Evolutionary conservation across 2,888 invertebrate species (phyloP).

Genomic region (Lysandra coridon): DNA sequence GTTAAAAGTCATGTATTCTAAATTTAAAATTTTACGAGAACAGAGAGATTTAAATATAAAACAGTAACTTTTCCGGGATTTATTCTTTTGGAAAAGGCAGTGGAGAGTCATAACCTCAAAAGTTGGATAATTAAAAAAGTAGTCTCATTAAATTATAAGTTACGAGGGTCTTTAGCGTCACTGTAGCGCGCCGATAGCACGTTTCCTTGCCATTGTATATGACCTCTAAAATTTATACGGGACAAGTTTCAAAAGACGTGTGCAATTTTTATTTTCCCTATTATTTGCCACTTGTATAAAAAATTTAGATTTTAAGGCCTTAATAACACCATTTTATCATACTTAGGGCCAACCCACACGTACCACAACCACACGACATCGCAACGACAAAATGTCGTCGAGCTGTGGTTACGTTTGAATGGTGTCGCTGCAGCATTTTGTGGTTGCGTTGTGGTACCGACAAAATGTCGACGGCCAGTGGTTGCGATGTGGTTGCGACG

Average conservation of each 20-base stretch:
- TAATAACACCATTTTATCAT: no score
- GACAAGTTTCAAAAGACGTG: neutral
- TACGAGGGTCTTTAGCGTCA: constrained; percentile 11
- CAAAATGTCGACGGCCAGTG: no score
- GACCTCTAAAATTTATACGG: neutral
- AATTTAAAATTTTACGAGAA: neutral
- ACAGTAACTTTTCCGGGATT: neutral
- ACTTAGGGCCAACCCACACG: no score
- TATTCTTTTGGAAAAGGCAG: neutral
- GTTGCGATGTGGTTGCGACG: no score
- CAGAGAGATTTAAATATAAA: neutral
- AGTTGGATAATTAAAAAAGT: constrained; percentile 20
- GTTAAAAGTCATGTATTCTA: neutral
- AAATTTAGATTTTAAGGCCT: neutral
- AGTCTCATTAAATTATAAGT: constrained; percentile 6
- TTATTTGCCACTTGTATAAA: neutral
- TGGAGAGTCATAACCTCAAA: neutral
- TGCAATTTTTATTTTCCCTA: neutral
- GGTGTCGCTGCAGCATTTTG: no score
- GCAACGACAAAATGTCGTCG: no score
- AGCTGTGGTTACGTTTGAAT: no score
- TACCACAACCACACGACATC: no score
- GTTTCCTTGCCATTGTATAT: neutral
- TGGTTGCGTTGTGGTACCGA: no score
- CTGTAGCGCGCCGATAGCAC: neutral